Percentiles rank a stretch among this genome's conserved stretches.
Evolutionary conservation across 2,797 vertebrate species (phyloP).

Genomic region (Iguana delicatissima): DNA sequence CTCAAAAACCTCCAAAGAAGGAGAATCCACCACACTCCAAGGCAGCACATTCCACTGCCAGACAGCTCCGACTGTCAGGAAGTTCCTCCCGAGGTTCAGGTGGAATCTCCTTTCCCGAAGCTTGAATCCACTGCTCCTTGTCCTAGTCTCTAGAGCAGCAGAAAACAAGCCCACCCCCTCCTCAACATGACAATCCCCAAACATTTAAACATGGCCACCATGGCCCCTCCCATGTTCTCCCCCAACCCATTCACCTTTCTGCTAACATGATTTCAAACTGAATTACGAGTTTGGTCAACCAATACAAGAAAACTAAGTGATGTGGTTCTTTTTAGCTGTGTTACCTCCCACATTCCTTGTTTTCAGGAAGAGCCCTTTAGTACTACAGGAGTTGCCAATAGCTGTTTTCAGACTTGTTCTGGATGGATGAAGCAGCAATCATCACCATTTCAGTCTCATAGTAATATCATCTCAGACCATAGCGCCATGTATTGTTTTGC

Average conservation of each 20-base stretch:
- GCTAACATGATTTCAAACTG: background rate
- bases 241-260: background rate
- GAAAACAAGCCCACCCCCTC: too few species aligned
- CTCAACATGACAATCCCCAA: too few species aligned
- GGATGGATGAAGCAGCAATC: background rate
- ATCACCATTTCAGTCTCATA: background rate
- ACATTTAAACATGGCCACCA: too few species aligned
- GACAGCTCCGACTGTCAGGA: too few species aligned
- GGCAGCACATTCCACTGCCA: too few species aligned
- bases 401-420: background rate
- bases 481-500: background rate
- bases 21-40: too few species aligned
- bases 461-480: background rate
- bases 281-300: background rate
- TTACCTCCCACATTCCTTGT: background rate
- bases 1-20: too few species aligned
- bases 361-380: background rate
- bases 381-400: background rate
- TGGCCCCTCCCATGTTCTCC: too few species aligned
- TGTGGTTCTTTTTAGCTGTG: background rate
- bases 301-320: background rate
- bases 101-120: too few species aligned
- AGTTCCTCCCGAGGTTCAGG: too few species aligned
- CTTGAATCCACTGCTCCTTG: too few species aligned
- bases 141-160: too few species aligned